A percentile compares a stretch with the other conserved stretches of the same genome.
Conservation (phyloP, 2,113 vertebrate genomes). For the Poicephalus gulielmi region DNA sequence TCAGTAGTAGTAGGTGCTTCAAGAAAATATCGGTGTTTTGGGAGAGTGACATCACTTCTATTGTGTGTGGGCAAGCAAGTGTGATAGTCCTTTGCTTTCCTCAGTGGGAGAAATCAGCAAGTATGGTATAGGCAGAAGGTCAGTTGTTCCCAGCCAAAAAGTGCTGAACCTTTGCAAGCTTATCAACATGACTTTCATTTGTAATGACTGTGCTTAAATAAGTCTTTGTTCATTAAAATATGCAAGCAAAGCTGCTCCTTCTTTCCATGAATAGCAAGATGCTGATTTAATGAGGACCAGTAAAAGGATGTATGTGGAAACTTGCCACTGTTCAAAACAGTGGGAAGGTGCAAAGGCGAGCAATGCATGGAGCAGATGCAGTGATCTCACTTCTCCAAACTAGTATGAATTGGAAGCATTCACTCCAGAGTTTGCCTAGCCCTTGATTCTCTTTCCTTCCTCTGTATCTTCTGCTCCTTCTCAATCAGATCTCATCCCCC, state of each 20-base stretch:
- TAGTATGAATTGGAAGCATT: not conserved
- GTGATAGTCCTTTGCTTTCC: conserved; percentile 46
- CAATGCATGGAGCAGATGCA: not conserved
- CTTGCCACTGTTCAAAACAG: not conserved
- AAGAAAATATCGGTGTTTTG: conserved; percentile 52
- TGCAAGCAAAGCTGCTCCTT: conserved; percentile 58
- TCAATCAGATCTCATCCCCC: not conserved
- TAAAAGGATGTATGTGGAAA: conserved; percentile 3
- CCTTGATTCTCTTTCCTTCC: not conserved
- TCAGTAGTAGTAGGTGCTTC: conserved; percentile 60
- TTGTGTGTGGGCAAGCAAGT: conserved; percentile 57
- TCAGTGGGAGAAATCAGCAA: conserved; percentile 54
- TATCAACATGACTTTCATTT: conserved; percentile 62
- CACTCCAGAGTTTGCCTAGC: not conserved
- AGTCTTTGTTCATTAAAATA: conserved; percentile 65
- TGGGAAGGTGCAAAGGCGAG: conserved; percentile 27
- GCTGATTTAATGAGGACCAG: conserved; percentile 53
- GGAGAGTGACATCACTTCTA: conserved; percentile 55
- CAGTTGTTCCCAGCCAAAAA: conserved; percentile 56
- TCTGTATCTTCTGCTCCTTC: not conserved
- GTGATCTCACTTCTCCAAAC: conserved; percentile 6
- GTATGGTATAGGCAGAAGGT: conserved; percentile 48
- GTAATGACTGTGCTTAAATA: conserved; percentile 62
- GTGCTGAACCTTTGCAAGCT: conserved; percentile 64
- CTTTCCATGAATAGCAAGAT: not conserved